Conservation (phyloP, 2,888 invertebrate genomes). For the Sarcophaga variegata region DNA sequence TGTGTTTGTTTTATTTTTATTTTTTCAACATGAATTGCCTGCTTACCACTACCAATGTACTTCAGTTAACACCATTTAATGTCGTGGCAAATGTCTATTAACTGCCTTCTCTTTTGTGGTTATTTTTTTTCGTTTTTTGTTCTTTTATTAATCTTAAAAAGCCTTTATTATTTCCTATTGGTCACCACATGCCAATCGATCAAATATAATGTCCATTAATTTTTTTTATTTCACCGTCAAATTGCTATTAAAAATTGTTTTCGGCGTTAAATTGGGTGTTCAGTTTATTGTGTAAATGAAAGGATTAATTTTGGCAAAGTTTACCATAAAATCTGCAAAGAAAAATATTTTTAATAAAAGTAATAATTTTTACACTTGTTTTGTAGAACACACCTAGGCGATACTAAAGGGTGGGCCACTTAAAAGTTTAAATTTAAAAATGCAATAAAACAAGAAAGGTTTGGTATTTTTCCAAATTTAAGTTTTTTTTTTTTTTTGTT, state of each 20-base stretch:
- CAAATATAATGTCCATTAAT: constrained; percentile 31
- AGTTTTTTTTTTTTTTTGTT: no score
- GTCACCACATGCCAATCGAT: constrained; percentile 1
- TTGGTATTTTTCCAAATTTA: no score
- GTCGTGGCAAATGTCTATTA: constrained; percentile 78
- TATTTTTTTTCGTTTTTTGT: constrained; percentile 9
- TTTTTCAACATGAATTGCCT: constrained; percentile 71
- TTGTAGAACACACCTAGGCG: no score
- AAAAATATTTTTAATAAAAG: no score
- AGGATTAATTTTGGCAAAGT: no score
- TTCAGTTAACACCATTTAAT: constrained; percentile 69
- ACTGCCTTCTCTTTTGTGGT: constrained; percentile 62
- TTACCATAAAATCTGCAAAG: no score
- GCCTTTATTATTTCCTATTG: not conserved
- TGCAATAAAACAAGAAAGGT: no score
- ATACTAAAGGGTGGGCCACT: no score
- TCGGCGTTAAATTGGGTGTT: constrained; percentile 29
- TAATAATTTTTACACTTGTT: no score
- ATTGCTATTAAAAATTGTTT: constrained; percentile 50
- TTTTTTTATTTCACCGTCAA: not conserved
- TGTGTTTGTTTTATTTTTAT: constrained; percentile 76
- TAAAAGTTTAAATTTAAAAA: no score
- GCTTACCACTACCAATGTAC: constrained; percentile 16
- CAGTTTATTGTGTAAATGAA: no score
- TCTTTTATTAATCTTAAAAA: not conserved